Percentiles rank a stretch among this genome's conserved stretches.
Evolutionary conservation across 2,797 vertebrate genomes (phyloP).

Genomic region (Carapus acus): DNA sequence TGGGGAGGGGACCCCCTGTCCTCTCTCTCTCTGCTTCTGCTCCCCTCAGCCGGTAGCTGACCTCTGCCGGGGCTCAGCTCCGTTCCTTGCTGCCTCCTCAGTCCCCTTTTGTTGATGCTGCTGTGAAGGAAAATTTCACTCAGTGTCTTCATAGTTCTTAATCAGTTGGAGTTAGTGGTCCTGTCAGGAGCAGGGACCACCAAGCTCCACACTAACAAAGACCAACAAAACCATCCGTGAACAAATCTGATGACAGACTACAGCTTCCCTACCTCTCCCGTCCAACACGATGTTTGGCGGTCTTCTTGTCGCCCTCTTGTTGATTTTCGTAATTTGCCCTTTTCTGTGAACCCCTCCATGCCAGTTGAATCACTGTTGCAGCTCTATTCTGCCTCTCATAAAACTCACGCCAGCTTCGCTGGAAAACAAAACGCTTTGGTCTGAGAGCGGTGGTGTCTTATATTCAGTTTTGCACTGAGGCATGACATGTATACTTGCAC

Average conservation of each 20-base stretch:
- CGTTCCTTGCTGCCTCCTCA: constrained; percentile 65
- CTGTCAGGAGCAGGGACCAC: too few species aligned
- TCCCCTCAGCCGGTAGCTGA: constrained; percentile 14
- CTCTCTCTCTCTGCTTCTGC: constrained; percentile 22
- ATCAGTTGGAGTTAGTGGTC: not conserved
- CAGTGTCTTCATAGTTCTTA: constrained; percentile 3
- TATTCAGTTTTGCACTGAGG: too few species aligned
- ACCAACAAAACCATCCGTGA: too few species aligned
- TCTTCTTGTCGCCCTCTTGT: constrained; percentile 42
- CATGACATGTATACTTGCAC: too few species aligned
- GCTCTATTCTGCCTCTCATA: constrained; percentile 70
- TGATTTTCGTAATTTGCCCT: constrained; percentile 36
- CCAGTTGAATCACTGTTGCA: constrained; percentile 77
- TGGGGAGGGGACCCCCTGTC: constrained; percentile 51
- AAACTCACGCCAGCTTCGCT: constrained; percentile 83
- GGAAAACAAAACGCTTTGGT: constrained; percentile 33
- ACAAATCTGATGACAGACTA: too few species aligned
- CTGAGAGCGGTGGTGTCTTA: too few species aligned
- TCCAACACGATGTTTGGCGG: constrained; percentile 52
- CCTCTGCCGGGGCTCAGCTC: constrained; percentile 46
- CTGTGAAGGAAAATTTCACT: constrained; percentile 22
- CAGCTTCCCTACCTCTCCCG: constrained; percentile 68
- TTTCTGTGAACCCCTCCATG: constrained; percentile 74
- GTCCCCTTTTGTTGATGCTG: constrained; percentile 72
- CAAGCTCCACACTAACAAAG: too few species aligned